Evolutionary conservation across 2,797 vertebrate genomes (phyloP).

Genomic region (Antrozous pallidus): DNA sequence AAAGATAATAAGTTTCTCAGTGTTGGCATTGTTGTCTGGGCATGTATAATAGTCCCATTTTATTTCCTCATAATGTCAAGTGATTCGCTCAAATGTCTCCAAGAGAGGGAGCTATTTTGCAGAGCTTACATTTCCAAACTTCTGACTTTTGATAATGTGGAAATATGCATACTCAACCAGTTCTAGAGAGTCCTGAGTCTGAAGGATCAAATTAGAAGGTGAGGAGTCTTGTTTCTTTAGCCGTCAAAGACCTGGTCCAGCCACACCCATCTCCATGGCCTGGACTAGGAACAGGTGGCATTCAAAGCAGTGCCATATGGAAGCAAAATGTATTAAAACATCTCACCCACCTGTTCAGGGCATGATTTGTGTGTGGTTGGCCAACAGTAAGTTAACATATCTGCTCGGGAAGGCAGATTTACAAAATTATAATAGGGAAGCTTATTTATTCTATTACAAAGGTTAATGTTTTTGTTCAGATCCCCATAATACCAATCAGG

Average conservation of each 20-base stretch:
- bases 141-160: rapidly evolving
- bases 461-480: rapidly evolving
- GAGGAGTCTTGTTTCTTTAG: rapidly evolving
- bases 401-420: not conserved
- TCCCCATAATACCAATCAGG: not conserved
- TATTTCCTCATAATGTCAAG: not conserved
- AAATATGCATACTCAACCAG: not conserved
- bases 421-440: not conserved
- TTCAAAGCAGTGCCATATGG: rapidly evolving
- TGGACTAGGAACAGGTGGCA: rapidly evolving
- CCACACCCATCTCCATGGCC: rapidly evolving
- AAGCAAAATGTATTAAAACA: not conserved
- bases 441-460: rapidly evolving
- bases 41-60: conserved; percentile 60
- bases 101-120: not conserved
- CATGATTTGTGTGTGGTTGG: rapidly evolving
- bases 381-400: rapidly evolving
- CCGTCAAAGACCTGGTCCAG: rapidly evolving
- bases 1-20: conserved; percentile 38
- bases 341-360: no score
- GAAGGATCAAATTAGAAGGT: rapidly evolving
- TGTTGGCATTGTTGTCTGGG: not conserved
- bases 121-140: not conserved
- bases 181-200: not conserved
- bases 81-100: not conserved